phyloP scores from a whole-genome alignment of 2,113 vertebrate species.

The Eurystomus gularis region DNA sequence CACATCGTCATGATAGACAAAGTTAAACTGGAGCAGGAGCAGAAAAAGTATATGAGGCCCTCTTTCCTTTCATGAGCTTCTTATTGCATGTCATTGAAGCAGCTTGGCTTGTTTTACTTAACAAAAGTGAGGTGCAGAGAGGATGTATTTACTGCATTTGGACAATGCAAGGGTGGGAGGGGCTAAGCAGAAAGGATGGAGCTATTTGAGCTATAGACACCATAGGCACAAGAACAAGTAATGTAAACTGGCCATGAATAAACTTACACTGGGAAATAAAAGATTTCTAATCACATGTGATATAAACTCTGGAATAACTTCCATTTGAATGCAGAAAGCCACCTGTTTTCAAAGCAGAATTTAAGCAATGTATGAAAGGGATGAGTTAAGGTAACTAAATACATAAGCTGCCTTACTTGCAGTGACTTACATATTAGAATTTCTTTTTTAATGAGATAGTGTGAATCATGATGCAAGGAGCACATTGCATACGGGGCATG shows the following conservation, averaged over 20 bases:
- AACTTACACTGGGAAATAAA: not conserved
- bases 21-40: not conserved
- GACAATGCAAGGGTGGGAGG: no score
- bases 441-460: not conserved
- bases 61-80: not conserved
- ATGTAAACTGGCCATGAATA: not conserved
- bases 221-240: not conserved
- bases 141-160: not conserved
- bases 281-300: not conserved
- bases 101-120: fast-evolving
- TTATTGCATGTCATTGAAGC: not conserved
- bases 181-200: not conserved
- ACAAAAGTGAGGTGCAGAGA: not conserved
- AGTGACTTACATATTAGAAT: not conserved
- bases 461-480: not conserved
- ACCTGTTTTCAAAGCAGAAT: not conserved
- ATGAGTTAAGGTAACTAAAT: not conserved
- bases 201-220: not conserved
- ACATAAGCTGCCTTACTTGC: not conserved
- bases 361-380: not conserved
- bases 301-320: not conserved
- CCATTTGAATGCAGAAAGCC: not conserved
- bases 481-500: fast-evolving
- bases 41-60: not conserved
- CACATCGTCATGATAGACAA: not conserved